A percentile compares a stretch with the other conserved stretches of the same genome.
Conservation (phyloP, 2,797 vertebrate genomes). For the Crypturellus tataupa region DNA sequence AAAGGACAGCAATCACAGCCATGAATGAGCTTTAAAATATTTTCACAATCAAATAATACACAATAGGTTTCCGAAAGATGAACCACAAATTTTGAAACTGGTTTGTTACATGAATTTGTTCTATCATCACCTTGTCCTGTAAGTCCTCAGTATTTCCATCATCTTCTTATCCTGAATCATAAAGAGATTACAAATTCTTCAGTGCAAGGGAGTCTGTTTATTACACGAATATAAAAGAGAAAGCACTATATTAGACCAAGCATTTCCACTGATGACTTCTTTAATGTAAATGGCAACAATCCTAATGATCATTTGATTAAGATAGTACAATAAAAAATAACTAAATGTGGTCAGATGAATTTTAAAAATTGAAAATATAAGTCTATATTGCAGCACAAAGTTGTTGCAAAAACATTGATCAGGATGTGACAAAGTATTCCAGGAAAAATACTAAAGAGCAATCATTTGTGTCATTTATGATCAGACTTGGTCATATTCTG, state of each 20-base stretch:
- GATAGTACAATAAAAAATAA: background rate
- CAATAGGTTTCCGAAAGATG: background rate
- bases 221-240: background rate
- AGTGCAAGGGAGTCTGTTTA: background rate
- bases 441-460: background rate
- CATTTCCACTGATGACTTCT: background rate
- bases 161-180: background rate
- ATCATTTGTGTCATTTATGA: conserved; percentile 14
- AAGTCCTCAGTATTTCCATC: background rate
- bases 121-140: background rate
- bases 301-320: conserved; percentile 31
- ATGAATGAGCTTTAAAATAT: background rate
- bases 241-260: background rate
- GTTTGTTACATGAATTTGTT: background rate
- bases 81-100: background rate
- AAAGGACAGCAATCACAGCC: background rate
- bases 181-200: conserved; percentile 9
- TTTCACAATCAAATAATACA: background rate
- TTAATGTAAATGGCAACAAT: conserved; percentile 21
- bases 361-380: background rate
- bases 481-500: conserved; percentile 10
- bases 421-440: background rate
- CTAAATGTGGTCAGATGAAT: conserved; percentile 9
- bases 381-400: conserved; percentile 15
- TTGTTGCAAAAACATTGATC: conserved; percentile 6